These are phyloP conservation scores for Agonum fuliginosum DNA, from an alignment of 2,888 invertebrate genomes.

Conservation along the genomic window DNA sequence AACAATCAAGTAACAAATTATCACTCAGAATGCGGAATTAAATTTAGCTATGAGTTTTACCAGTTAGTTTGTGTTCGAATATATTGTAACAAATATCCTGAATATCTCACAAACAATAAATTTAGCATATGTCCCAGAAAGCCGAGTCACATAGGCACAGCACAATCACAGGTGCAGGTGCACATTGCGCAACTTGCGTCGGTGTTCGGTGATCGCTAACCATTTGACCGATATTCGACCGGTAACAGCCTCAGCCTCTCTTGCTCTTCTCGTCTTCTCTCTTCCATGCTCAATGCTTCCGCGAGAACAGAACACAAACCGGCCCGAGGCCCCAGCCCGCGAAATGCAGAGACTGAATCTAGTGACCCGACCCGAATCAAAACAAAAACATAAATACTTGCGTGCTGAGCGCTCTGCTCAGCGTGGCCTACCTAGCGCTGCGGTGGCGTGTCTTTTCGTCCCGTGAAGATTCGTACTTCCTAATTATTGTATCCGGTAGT, in stretches of 20 bases:
- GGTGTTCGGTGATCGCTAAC: conserved; percentile 22
- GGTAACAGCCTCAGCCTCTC: conserved; percentile 2
- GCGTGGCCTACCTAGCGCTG: conserved; percentile 25
- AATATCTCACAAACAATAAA: conserved; percentile 11
- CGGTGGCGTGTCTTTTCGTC: too few species aligned
- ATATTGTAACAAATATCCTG: background rate
- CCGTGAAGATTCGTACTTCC: too few species aligned
- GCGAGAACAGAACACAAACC: background rate
- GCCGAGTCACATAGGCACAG: too few species aligned
- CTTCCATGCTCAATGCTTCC: conserved; percentile 21
- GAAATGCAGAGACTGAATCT: conserved; percentile 23
- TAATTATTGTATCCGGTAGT: too few species aligned
- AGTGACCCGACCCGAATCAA: conserved; percentile 43
- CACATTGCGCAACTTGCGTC: conserved; percentile 41
- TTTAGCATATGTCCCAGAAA: conserved; percentile 5
- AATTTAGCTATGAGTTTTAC: too few species aligned
- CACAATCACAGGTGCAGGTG: conserved; percentile 23
- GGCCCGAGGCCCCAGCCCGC: background rate
- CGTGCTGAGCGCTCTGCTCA: background rate
- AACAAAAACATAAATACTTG: conserved; percentile 44
- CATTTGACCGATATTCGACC: conserved; percentile 35
- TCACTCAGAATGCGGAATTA: too few species aligned
- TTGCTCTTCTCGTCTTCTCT: background rate
- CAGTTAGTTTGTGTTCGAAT: background rate
- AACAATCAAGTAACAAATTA: too few species aligned